Evolutionary conservation across 2,113 vertebrate genomes (phyloP).

Genomic region (Motacilla tschutschensis): DNA sequence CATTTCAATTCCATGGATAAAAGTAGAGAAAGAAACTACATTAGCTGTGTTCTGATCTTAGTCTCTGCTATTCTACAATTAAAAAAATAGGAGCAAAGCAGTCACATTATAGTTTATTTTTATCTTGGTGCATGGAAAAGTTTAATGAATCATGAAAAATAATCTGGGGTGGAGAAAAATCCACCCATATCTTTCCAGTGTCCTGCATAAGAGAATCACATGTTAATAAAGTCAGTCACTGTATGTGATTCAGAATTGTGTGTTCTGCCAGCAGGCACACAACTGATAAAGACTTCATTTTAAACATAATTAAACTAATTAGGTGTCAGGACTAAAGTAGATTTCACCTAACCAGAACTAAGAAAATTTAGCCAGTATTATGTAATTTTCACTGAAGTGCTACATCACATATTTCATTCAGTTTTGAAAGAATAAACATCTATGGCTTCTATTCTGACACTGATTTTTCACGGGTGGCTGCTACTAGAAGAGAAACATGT

Average conservation of each 20-base stretch:
- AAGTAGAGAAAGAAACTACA: not conserved
- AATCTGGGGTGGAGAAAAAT: constrained; percentile 5
- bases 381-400: not conserved
- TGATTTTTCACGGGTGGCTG: not conserved
- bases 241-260: not conserved
- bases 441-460: not conserved
- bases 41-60: not conserved
- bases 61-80: not conserved
- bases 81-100: not conserved
- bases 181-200: constrained; percentile 19
- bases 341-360: not conserved
- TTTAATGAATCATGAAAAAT: constrained; percentile 17
- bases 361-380: not conserved
- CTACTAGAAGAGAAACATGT: not conserved
- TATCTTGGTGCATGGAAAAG: constrained; percentile 33
- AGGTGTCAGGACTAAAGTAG: not conserved
- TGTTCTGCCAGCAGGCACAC: not conserved
- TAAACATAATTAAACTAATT: not conserved
- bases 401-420: not conserved
- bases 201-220: constrained; percentile 19
- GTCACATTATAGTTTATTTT: constrained; percentile 39
- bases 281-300: not conserved
- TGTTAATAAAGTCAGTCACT: not conserved
- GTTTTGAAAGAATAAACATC: not conserved
- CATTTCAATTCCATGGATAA: not conserved